phyloP scores from a whole-genome alignment of 2,113 vertebrate species.

The Sturnus vulgaris region DNA sequence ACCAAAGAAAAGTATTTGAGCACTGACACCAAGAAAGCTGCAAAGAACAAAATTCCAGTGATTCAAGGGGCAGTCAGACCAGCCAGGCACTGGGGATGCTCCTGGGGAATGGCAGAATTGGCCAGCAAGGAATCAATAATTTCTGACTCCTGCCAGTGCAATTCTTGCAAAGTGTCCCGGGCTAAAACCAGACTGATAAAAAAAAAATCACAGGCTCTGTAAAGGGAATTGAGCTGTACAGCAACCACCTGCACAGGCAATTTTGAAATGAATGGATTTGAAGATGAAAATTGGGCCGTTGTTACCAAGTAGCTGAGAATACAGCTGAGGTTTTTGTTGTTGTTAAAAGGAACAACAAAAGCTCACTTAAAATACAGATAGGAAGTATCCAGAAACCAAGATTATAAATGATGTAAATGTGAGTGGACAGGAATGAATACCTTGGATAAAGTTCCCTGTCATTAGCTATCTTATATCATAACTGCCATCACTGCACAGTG shows the following conservation, averaged over 20 bases:
- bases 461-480: not conserved
- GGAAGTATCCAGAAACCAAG: slow-evolving; percentile 29
- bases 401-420: not conserved
- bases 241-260: slow-evolving; percentile 73
- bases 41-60: not conserved
- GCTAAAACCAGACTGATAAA: slow-evolving; percentile 24
- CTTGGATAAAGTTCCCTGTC: not conserved
- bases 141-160: not conserved
- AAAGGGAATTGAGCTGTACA: slow-evolving; percentile 14
- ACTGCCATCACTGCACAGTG: not conserved
- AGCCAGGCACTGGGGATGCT: not conserved
- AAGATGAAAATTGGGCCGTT: slow-evolving; percentile 69
- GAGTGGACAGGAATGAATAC: not conserved
- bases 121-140: not conserved
- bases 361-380: slow-evolving; percentile 43
- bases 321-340: slow-evolving; percentile 60
- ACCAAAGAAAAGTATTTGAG: not conserved
- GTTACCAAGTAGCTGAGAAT: slow-evolving; percentile 69
- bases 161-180: not conserved
- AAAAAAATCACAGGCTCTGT: slow-evolving; percentile 29
- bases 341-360: slow-evolving; percentile 50
- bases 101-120: not conserved
- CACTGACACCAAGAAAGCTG: not conserved
- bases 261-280: slow-evolving; percentile 62
- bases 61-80: not conserved